phyloP scores from a whole-genome alignment of 2,888 invertebrate species.

The Heliconius erato region DNA sequence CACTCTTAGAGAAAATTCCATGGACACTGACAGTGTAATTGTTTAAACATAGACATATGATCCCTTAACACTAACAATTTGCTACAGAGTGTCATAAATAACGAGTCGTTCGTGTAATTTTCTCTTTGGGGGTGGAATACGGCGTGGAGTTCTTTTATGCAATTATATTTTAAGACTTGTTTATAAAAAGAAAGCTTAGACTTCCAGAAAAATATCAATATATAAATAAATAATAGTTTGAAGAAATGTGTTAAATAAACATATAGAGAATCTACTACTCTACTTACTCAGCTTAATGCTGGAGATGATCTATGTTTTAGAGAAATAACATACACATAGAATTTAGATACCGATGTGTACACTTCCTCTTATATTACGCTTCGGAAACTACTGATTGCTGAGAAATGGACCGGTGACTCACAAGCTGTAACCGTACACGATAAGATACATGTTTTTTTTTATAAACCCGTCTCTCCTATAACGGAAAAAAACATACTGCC shows the following conservation, averaged over 20 bases:
- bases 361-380: constrained; percentile 18
- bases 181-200: constrained; percentile 1
- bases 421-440: constrained; percentile 20
- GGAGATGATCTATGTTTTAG: neutral
- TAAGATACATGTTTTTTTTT: constrained; percentile 38
- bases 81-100: constrained; percentile 38
- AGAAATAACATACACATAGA: neutral
- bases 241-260: neutral
- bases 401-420: constrained; percentile 43
- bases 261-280: too few species aligned
- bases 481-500: constrained; percentile 34
- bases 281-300: neutral
- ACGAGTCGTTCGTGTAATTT: constrained; percentile 34
- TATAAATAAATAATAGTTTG: neutral
- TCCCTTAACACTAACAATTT: constrained; percentile 32
- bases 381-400: constrained; percentile 21
- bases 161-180: constrained; percentile 1
- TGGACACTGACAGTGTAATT: constrained; percentile 45
- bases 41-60: constrained; percentile 43
- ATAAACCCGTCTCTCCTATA: constrained; percentile 36
- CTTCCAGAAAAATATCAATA: neutral
- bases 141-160: neutral
- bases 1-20: constrained; percentile 41
- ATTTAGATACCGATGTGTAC: neutral
- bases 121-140: constrained; percentile 26